Evolutionary conservation across 2,888 invertebrate genomes (phyloP), one percentile per base, ranked within the genome.

Genomic region (Drosophila fungiperda): DNA sequence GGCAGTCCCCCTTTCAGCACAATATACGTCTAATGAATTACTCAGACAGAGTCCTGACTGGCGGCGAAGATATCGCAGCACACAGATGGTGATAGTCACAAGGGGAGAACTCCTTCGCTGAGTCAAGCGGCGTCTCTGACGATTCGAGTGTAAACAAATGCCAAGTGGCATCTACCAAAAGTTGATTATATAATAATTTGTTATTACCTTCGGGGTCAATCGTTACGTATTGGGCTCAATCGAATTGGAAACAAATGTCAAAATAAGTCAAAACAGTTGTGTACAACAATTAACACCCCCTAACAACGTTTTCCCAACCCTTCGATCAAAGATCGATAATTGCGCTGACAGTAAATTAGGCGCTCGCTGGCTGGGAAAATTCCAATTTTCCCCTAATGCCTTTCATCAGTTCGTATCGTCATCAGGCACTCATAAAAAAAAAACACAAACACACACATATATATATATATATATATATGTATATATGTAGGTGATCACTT

Each of bases 21-120:
- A 91, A 90, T 91, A 81, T 80, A 80, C 73, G 70, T 79, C 84
- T 91, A 90, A 91, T 90, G 90, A 90, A 90, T 91, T 87, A 79
- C 87, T 79, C 76, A 83, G 78, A 70, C 81, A 55, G 8, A 33
- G n/a, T 15, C 6, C 17, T 32, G 35, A 17, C 26, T 59, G 42
- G 45, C 32, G 38, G 15, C 45, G 2, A 8, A 45, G 23, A 45
- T 45, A 45, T 45, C 15, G 8, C 23, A 45, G 45, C 45, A 45
- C 15, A 45, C 23, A 45, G 45, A 23, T 45, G 15, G 15, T 2
- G 45, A 8, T 45, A 4, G 45, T 8, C 15, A 23, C 45, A 45
- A 54, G 35, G 23, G 33, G 42, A 54, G 65, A 57, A 57, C 59
- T 66, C 48, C 59, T 63, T 57, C 12, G 29, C 29, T 45, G n/a